Percentiles rank a stretch among this genome's conserved stretches.
Evolutionary conservation across 2,797 vertebrate genomes (phyloP).

Genomic region (Pseudomugil gertrudae): DNA sequence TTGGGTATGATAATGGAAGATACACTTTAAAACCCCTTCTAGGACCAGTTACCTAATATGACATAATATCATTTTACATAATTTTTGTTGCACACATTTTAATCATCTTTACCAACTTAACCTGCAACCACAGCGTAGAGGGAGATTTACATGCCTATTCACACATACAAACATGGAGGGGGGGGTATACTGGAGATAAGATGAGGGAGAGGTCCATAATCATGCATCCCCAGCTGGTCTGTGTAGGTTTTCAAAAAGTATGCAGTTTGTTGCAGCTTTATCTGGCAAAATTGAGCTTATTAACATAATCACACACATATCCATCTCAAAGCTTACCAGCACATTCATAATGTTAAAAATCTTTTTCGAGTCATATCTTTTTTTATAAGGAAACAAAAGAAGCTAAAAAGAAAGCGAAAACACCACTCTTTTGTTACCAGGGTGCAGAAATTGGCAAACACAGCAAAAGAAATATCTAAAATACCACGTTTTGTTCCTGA

Average conservation of each 20-base stretch:
- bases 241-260: constrained; percentile 14
- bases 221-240: constrained; percentile 47
- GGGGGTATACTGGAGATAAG: constrained; percentile 53
- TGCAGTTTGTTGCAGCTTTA: constrained; percentile 27
- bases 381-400: too few species aligned
- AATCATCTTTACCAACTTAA: constrained; percentile 34
- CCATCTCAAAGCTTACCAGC: constrained; percentile 54
- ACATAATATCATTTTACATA: constrained; percentile 13
- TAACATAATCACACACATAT: constrained; percentile 29
- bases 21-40: neutral
- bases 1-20: constrained; percentile 8
- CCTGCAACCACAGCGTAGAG: constrained; percentile 28
- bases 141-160: constrained; percentile 4
- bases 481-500: constrained; percentile 7
- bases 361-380: neutral
- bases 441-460: constrained; percentile 1
- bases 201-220: constrained; percentile 56
- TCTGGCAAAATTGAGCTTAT: constrained; percentile 37
- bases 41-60: constrained; percentile 1
- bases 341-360: constrained; percentile 10
- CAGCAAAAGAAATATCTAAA: neutral
- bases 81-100: constrained; percentile 9
- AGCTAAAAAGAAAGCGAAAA: neutral
- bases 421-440: neutral
- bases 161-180: neutral